A percentile compares a stretch with the other conserved stretches of the same genome.
phyloP scores from a whole-genome alignment of 2,113 vertebrate genomes.

The Pithys albifrons region DNA sequence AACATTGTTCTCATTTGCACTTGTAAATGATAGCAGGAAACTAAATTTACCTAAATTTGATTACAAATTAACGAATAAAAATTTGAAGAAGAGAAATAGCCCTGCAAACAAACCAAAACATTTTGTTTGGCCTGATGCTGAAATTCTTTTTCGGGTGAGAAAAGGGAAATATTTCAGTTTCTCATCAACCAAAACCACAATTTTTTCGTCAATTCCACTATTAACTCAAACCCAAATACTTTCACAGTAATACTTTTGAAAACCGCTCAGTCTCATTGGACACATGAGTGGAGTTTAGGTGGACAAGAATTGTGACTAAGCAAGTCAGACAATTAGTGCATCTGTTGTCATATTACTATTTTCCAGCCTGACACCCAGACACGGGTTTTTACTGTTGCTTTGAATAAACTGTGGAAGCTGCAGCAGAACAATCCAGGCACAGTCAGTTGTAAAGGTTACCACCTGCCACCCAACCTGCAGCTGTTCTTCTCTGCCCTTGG shows the following conservation, averaged over 20 bases:
- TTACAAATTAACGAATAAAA: conserved; percentile 10
- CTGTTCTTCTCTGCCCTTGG: not conserved
- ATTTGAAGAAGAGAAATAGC: not conserved
- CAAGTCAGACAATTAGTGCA: not conserved
- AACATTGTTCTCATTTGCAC: not conserved
- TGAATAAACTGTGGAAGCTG: not conserved
- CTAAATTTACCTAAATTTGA: conserved; percentile 43
- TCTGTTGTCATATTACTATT: not conserved
- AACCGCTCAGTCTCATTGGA: not conserved
- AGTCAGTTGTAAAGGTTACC: not conserved
- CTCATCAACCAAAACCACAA: not conserved
- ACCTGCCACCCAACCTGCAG: conserved; percentile 18
- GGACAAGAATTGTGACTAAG: not conserved
- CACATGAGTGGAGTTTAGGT: not conserved
- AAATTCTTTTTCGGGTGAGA: not conserved
- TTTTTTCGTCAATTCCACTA: not conserved
- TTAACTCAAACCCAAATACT: not conserved
- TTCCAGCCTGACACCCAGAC: not conserved
- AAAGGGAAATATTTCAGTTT: conserved; percentile 10
- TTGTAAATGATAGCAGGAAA: not conserved
- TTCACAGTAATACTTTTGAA: not conserved
- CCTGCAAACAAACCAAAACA: not conserved
- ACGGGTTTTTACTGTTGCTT: not conserved
- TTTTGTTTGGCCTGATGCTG: conserved; percentile 14
- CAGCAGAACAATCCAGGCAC: not conserved